Evolutionary conservation across 2,797 vertebrate species (phyloP), one percentile per base, ranked within the genome.

Genomic region (Neostethus bicornis): DNA sequence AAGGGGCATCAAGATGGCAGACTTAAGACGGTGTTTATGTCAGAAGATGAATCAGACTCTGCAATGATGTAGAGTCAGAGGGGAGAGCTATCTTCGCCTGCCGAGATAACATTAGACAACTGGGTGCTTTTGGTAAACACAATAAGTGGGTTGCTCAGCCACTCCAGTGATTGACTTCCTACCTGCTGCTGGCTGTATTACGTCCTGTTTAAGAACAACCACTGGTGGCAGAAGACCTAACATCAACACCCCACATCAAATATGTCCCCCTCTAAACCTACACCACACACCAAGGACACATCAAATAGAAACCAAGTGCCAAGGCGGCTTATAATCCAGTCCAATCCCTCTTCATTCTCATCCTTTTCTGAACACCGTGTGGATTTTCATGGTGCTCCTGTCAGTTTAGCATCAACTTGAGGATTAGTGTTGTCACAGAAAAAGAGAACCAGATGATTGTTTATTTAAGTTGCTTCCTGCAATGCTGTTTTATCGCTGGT

Each of bases 161-260:
- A 72, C 58, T 4, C 49, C 51, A 55, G 70, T 80, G 79, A 84
- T 86, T 68, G 81, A 85, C 88, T 89, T 74, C 62, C 76, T 49
- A 74, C 77, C 85, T 55, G 63, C 81, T 46, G 61, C 80, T 64
- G 69, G 86, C 83, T 90, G 90, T 81, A 84, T 83, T 80, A 85
- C 81, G 57, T 56, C 76, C 75, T 83, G 67, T 75, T 66, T 58
- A 9, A 61, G 55, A 85, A 64, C 56, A 58, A 54, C 74, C 74
- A 45, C 73, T 72, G 79, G 66, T 70, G 79, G 66, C 70, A 47
- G 67, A 70, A 16, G 47, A 48, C 44, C 69, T 65, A 63, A 71
- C 82, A 70, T 73, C 73, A 61, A 75, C 48, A 47, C 78, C 75
- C 82, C 75, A 89, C 83, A 87, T 90, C 84, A 85, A 87, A 88